Evolutionary conservation across 2,113 vertebrate genomes (phyloP).

Genomic region (Oryzias celebensis): DNA sequence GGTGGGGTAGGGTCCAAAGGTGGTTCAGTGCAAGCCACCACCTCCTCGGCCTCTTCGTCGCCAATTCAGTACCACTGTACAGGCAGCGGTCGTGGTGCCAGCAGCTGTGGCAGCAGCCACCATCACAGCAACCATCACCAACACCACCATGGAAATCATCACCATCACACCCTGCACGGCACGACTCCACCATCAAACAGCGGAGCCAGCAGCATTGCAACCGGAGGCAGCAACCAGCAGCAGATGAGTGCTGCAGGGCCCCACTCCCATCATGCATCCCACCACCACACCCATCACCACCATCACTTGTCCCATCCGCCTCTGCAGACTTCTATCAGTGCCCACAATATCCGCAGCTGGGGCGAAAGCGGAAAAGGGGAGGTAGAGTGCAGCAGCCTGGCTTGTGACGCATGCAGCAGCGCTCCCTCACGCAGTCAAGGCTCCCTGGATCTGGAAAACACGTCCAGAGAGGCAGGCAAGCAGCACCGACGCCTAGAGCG

Average conservation of each 20-base stretch:
- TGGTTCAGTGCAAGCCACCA: constrained; percentile 61
- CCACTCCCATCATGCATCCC: constrained; percentile 60
- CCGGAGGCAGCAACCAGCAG: constrained; percentile 44
- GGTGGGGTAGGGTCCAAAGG: constrained; percentile 58
- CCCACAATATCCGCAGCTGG: constrained; percentile 82
- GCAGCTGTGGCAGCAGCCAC: constrained; percentile 36
- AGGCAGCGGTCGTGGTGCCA: constrained; percentile 39
- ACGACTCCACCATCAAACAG: constrained; percentile 36
- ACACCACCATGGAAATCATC: constrained; percentile 77
- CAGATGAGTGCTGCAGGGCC: constrained; percentile 32
- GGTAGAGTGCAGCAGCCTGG: constrained; percentile 80
- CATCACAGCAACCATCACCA: constrained; percentile 60
- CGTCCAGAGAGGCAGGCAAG: constrained; percentile 79
- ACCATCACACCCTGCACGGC: constrained; percentile 50
- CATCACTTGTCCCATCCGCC: constrained; percentile 78
- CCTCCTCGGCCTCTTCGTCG: constrained; percentile 69
- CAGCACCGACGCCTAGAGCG: constrained; percentile 88
- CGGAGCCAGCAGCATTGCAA: constrained; percentile 31
- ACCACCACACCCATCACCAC: constrained; percentile 70
- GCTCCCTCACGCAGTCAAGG: constrained; percentile 83
- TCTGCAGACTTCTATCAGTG: constrained; percentile 80
- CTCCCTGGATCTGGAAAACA: constrained; percentile 87
- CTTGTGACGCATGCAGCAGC: constrained; percentile 82
- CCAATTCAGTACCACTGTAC: constrained; percentile 68
- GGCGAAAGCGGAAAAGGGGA: constrained; percentile 78